Conservation (phyloP, 2,888 invertebrate genomes). For the Candidula unifasciata region DNA sequence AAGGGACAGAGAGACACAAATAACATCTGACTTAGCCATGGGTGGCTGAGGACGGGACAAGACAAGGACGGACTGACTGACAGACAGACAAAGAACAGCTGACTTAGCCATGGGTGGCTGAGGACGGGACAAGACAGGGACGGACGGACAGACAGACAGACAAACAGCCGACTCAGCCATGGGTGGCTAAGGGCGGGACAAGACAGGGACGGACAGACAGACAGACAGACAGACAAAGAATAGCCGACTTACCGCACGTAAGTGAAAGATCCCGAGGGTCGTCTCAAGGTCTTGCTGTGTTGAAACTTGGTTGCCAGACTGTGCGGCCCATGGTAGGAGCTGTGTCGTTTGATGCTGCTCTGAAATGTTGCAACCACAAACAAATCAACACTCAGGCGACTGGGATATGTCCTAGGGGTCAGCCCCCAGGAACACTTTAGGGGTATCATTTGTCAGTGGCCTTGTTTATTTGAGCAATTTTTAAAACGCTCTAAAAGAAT, state of each 20-base stretch:
- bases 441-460: too few species aligned
- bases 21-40: background rate
- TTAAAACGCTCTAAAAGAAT: too few species aligned
- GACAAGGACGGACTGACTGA: too few species aligned
- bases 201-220: background rate
- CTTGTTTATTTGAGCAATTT: too few species aligned
- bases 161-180: background rate
- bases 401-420: too few species aligned
- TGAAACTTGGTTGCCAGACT: constrained; percentile 53
- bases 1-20: too few species aligned
- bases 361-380: constrained; percentile 24
- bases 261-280: constrained; percentile 57
- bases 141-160: background rate
- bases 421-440: too few species aligned
- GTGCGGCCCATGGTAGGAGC: constrained; percentile 62
- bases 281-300: constrained; percentile 53
- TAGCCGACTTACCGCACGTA: constrained; percentile 54
- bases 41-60: too few species aligned
- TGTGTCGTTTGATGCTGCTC: constrained; percentile 61
- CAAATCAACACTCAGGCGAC: too few species aligned
- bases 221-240: background rate
- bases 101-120: background rate
- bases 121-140: background rate
- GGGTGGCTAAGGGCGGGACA: background rate
- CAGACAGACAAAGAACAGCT: background rate